Evolutionary conservation across 2,888 invertebrate genomes (phyloP), one percentile per base, ranked within the genome.

Genomic region (Clepsis dumicolana): DNA sequence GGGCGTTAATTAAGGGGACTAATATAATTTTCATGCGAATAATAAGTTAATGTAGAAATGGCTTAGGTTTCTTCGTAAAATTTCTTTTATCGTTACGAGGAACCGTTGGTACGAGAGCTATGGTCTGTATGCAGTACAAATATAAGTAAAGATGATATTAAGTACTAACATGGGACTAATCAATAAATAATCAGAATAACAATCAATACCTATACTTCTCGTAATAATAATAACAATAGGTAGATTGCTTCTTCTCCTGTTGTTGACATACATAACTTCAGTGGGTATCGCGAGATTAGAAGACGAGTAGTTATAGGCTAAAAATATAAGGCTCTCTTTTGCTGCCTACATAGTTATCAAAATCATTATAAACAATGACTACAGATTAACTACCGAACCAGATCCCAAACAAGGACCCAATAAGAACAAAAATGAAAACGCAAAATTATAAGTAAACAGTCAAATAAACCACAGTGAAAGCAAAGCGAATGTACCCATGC

Each of bases 381-480:
- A 38, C n/a, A 1, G 3, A 3, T 4, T n/a, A 12, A 14, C n/a
- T 38, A 38, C 3, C n/a, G 14, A 38, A 18, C 5, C 4, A 21
- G 10, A 48, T 1, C 21, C 21, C 7, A 48, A 21, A 48, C 4
- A 18, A 48, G 48, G 48, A 48, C 21, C 18, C 21, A 21, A 21
- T 48, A 48, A 48, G 12, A 48, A 48, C 18, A 48, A 48, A 48
- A 48, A 18, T 21, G 48, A 48, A 8, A 48, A 21, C 21, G 18
- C 4, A 12, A 48, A 21, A 48, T 48, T 48, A 48, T 48, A 48
- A 48, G 21, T 41, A 65, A 63, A 56, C 14, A 35, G 38, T 24
- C 52, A 68, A 52, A 53, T 41, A 52, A 68, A 63, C 57, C 35
- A 52, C 44, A 61, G 70, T 70, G 70, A 70, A 70, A 70, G 70